Base-by-base conservation (phyloP, 2,888 invertebrate genomes). In the Neuroscelio doddi region DNA sequence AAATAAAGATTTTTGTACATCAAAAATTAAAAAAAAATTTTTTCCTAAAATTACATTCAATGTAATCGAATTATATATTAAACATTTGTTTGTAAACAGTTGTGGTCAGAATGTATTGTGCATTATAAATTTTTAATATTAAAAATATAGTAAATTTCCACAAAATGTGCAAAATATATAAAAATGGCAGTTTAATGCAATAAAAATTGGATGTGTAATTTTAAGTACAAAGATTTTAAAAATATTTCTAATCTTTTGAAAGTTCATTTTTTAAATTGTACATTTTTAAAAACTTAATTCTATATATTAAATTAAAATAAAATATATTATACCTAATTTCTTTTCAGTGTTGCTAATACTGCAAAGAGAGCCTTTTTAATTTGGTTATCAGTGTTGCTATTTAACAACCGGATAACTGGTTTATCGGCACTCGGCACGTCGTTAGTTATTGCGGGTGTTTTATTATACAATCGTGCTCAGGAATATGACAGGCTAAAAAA, bases 351-450 rank as follows among this genome's bases (percentile, higher is more conserved):
- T 70, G 92, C 91, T 17, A 93, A 93, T 83, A 93, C 93, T 65
- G 91, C 90, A 36, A 93, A 93, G 83, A 85, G 93, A 75, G 93
- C 93, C 38, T 89, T 92, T 75, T 86, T 93, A 29, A 93, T 93
- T 74, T 92, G 92, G 92, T 83, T 92, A 61, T 92, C 92, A 26
- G 89, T 93, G 58, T 80, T 92, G 67, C 85, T 92, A 80, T 93
- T 93, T 81, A 90, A 91, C 64, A 93, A 93, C 83, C 88, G 90
- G 41, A 90, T 93, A 68, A 93, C 92, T 39, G 85, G 90, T 49
- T 85, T 92, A 65, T 92, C 92, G 78, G 92, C 90, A 15, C 83
- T 92, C 44, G 93, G 93, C 26, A 92, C 92, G 1, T 85, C 87
- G 49, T 87, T 89, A 55, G 92, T 93, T 56, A 90, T 92, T 71